A percentile compares a stretch with the other conserved stretches of the same genome.
Conservation (phyloP, 2,113 vertebrate genomes). For the Bujurquina vittata region DNA sequence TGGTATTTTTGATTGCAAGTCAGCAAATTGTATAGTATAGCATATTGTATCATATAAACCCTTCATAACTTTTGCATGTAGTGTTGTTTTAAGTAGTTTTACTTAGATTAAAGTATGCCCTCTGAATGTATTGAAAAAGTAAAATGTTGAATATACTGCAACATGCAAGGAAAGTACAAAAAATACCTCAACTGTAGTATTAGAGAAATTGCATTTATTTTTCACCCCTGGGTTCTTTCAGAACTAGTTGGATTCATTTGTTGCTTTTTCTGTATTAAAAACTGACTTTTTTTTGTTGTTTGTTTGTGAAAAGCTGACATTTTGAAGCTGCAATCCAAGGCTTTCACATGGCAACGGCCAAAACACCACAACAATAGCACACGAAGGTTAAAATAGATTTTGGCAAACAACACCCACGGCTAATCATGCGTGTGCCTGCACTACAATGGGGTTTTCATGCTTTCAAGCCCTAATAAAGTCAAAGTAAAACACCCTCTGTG, state of each 20-base stretch:
- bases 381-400: constrained; percentile 36
- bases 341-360: constrained; percentile 23
- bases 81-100: neutral
- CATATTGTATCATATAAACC: neutral
- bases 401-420: constrained; percentile 10
- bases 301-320: constrained; percentile 44
- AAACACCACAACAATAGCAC: constrained; percentile 28
- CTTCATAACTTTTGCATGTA: neutral
- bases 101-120: neutral
- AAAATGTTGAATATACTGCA: neutral
- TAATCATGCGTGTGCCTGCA: constrained; percentile 17
- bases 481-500: constrained; percentile 26
- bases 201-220: neutral
- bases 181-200: neutral
- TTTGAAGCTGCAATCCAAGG: constrained; percentile 7
- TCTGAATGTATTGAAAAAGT: neutral
- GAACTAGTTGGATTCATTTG: neutral
- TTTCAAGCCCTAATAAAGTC: constrained; percentile 36
- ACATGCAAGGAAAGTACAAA: neutral
- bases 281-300: constrained; percentile 3
- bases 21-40: neutral
- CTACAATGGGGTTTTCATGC: constrained; percentile 12
- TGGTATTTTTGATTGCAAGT: neutral
- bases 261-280: neutral
- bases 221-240: neutral